Base-by-base conservation (phyloP, 2,888 invertebrate genomes). In the Apotomis betuletana region DNA sequence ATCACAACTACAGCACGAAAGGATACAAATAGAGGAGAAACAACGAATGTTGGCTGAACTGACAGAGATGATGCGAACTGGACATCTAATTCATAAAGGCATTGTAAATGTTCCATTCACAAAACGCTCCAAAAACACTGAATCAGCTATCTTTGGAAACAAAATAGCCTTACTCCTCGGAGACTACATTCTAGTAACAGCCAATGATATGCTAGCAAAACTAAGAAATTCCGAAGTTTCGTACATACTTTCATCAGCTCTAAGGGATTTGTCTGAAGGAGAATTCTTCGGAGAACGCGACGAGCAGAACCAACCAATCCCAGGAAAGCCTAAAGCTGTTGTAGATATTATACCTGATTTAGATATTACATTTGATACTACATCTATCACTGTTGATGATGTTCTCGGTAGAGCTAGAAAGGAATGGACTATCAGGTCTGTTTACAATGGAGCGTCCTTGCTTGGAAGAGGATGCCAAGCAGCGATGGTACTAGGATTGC, bases 1-100 rank as follows among this genome's bases (percentile, higher is more conserved):
- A 5, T 95, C 94, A 92, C 81, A 94, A 4, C 93, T 94, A 8
- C 94, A 95, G 74, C 93, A 94, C 54, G 94, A 96, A 85, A 5
- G 41, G 6, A 41, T 41, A 5, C 95, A 95, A 75, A 80, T 94
- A 85, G 89, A 96, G 64, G 90, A 93, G 70, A 83, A 88, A 36
- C 95, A 92, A 9, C 80, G 92, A 76, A 85, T 87, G 0, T 77
- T 93, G 0, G 94, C 94, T 0, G 94, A 98, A 90, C 95, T 97
- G 0, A 97, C 96, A 0, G 98, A 98, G 90, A 97, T 98, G 96
- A 97, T 98, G 76, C 94, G 97, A 80, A 97, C 97, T 0, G 97
- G 97, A 38, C 96, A 97, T 83, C 90, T 97, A 38, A 96, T 98
- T 2, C 98, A 98, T 82, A 95, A 95, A 85, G 96, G 94, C 0